Conservation (phyloP, 2,797 vertebrate genomes). For the Lacerta viridis region DNA sequence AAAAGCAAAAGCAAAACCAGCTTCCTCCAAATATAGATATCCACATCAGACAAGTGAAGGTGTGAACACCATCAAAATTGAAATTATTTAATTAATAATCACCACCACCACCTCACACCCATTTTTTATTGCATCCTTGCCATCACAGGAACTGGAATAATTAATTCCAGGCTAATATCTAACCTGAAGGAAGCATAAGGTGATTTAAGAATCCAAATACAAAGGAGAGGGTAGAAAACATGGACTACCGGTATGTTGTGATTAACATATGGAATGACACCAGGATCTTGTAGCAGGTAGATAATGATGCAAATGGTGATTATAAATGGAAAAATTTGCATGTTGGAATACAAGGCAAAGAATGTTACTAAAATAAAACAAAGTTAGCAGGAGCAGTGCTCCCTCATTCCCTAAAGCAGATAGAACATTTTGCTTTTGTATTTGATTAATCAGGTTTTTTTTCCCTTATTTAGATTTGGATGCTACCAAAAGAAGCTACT, state of each 20-base stretch:
- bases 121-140: constrained; percentile 50
- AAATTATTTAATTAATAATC: constrained; percentile 27
- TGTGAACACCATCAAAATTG: constrained; percentile 62
- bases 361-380: not conserved
- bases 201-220: not conserved
- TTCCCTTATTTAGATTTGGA: not conserved
- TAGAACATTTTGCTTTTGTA: not conserved
- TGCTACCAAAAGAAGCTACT: not conserved
- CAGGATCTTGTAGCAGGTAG: not conserved
- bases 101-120: constrained; percentile 38
- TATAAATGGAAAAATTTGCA: not conserved
- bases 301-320: not conserved
- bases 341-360: not conserved
- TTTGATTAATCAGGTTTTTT: not conserved
- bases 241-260: not conserved
- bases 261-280: not conserved
- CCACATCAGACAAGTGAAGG: constrained; percentile 41
- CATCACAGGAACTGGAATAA: constrained; percentile 19
- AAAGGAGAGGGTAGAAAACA: not conserved
- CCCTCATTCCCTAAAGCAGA: not conserved
- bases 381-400: not conserved
- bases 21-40: no score
- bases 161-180: not conserved
- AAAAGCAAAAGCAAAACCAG: no score
- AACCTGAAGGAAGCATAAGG: constrained; percentile 16